Conservation (phyloP, 2,797 vertebrate species). For the Micrastur ruficollis region DNA sequence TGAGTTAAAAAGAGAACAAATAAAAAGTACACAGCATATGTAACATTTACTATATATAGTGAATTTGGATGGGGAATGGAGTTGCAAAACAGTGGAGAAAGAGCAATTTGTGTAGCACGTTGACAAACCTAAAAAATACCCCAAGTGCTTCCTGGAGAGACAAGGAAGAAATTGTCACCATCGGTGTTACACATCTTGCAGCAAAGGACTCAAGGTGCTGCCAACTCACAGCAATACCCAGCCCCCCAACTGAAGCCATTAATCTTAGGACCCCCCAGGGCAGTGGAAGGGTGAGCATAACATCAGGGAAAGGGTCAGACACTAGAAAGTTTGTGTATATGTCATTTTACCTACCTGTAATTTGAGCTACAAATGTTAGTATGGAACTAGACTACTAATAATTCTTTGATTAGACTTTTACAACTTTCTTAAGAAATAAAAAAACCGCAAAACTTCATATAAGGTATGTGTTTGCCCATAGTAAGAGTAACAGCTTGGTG, state of each 20-base stretch:
- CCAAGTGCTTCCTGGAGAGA: background rate
- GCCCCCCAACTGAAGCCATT: background rate
- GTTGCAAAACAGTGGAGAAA: background rate
- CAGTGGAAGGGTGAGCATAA: background rate
- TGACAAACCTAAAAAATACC: background rate
- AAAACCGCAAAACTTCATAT: fast-evolving
- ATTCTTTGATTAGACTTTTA: background rate
- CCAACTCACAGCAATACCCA: background rate
- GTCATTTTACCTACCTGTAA: background rate
- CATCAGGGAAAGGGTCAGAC: background rate
- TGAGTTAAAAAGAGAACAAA: background rate
- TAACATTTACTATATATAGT: background rate
- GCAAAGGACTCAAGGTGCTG: background rate
- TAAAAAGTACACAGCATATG: background rate
- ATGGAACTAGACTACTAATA: background rate
- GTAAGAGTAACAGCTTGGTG: background rate
- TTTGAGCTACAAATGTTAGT: background rate
- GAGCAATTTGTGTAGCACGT: background rate
- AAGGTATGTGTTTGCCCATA: background rate
- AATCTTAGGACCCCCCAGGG: background rate
- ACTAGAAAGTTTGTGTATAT: background rate
- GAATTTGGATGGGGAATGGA: background rate
- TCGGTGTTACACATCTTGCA: fast-evolving
- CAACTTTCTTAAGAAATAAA: background rate
- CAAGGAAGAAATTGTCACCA: background rate